Evolutionary conservation across 2,888 invertebrate species (phyloP).

Genomic region (Drosophila greeni): DNA sequence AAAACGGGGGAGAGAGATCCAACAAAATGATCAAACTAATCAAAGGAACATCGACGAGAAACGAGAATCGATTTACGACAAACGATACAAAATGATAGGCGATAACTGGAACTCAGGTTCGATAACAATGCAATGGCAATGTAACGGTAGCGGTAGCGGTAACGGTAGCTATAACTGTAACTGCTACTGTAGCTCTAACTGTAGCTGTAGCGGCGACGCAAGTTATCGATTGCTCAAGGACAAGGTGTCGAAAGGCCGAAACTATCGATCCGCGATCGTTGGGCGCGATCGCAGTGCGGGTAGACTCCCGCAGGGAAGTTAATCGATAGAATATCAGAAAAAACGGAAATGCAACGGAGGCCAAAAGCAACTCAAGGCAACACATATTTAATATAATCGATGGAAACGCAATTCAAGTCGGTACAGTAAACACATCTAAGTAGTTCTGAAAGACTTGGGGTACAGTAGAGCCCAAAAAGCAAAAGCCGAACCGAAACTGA

Average conservation of each 20-base stretch:
- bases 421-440: conserved; percentile 18
- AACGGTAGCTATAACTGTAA: conserved; percentile 29
- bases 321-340: conserved; percentile 13
- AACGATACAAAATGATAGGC: conserved; percentile 33
- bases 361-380: conserved; percentile 40
- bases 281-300: conserved; percentile 7
- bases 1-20: conserved; percentile 30
- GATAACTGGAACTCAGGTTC: conserved; percentile 33
- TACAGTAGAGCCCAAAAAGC: conserved; percentile 34
- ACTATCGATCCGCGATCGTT: conserved; percentile 2
- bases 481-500: conserved; percentile 22
- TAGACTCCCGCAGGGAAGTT: background rate
- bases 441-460: conserved; percentile 20
- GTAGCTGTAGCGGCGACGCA: conserved; percentile 33
- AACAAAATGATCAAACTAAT: conserved; percentile 37
- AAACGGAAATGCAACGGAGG: conserved; percentile 36
- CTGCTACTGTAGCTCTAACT: conserved; percentile 37
- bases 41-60: conserved; percentile 31
- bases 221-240: conserved; percentile 23
- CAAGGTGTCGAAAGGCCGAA: background rate
- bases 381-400: conserved; percentile 15
- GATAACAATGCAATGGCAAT: conserved; percentile 49
- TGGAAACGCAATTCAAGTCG: conserved; percentile 9
- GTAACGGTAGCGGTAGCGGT: conserved; percentile 33
- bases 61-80: conserved; percentile 2